phyloP scores from a whole-genome alignment of 1,140 invertebrate genomes.

The Zeugodacus cucurbitae region DNA sequence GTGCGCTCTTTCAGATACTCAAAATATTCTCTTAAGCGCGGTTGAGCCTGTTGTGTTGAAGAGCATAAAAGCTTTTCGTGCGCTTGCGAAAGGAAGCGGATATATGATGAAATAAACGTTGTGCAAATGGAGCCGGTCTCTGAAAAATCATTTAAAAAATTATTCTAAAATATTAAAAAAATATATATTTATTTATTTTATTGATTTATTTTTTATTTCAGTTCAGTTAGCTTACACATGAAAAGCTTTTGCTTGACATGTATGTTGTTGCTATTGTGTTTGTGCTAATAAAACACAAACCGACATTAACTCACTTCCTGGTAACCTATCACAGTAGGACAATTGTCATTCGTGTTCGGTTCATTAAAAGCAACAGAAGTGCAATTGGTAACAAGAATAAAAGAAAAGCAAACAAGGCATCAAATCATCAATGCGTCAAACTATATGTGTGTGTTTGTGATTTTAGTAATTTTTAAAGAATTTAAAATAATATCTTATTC shows the following conservation, averaged over 20 bases:
- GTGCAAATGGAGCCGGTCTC: not conserved
- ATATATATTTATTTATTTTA: not conserved
- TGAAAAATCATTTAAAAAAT: not conserved
- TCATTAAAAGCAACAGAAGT: slow-evolving; percentile 37
- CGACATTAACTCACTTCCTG: slow-evolving; percentile 32
- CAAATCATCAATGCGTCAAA: no score
- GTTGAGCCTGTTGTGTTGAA: not conserved
- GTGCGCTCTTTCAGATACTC: not conserved
- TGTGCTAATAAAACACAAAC: not conserved
- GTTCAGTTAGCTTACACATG: not conserved
- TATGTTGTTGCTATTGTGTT: not conserved
- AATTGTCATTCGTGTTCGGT: slow-evolving; percentile 40
- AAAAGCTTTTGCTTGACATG: not conserved
- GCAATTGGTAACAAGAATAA: not conserved
- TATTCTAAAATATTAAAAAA: not conserved
- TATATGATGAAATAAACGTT: not conserved
- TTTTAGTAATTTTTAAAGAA: no score
- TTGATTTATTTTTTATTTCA: not conserved
- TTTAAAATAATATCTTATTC: no score
- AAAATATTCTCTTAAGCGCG: not conserved
- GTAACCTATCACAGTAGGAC: slow-evolving; percentile 1
- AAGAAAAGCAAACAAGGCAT: not conserved
- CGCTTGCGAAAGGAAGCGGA: not conserved
- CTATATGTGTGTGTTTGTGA: no score
- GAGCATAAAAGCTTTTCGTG: not conserved